Base-by-base conservation (phyloP, 2,113 vertebrate genomes). In the Butorides virescens region DNA sequence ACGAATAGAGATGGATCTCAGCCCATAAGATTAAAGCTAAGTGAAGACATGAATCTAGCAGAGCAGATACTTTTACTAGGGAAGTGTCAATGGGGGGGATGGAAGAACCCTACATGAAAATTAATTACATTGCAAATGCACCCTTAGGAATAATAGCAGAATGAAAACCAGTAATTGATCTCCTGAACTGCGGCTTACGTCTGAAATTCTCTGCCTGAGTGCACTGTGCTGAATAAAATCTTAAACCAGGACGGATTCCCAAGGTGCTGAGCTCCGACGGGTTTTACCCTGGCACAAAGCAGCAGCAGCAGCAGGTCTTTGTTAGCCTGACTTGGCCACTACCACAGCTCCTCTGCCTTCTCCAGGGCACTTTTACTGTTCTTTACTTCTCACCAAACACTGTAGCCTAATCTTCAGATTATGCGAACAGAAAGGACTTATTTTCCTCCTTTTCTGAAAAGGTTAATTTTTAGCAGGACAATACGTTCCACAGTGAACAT, bases 71-170 rank as follows among this genome's bases (percentile, higher is more conserved):
- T 94, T 94, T 74, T 58, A 66, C 84, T 76, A 86, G 58, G 37
- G 32, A 88, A 79, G 66, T 52, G 71, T 79, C 77, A 4, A 75
- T 56, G 52, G 52, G 61, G 61, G 61, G 86, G 26, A 87, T 55
- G 85, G 70, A 95, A 90, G 67, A 89, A 79, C 59, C 36, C 72
- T 86, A 77, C 53, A 90, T 63, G 92, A 96, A 97, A 95, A 97
- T 91, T 95, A 96, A 97, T 96, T 95, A 92, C 81, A 96, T 47
- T 85, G 91, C 78, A 89, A 92, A 70, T 58, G 52, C 74, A 92
- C 95, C 86, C 95, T 85, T 53, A 88, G 95, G 93, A 92, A 76
- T 84, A 93, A 86, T 1, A 74, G 52, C 68, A 79, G 77, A 79
- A 88, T 78, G 89, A 91, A 95, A 91, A 86, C 18, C 36, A 93